A percentile compares a stretch with the other conserved stretches of the same genome.
Evolutionary conservation across 2,888 invertebrate species (phyloP).

Genomic region (Emmelina monodactyla): DNA sequence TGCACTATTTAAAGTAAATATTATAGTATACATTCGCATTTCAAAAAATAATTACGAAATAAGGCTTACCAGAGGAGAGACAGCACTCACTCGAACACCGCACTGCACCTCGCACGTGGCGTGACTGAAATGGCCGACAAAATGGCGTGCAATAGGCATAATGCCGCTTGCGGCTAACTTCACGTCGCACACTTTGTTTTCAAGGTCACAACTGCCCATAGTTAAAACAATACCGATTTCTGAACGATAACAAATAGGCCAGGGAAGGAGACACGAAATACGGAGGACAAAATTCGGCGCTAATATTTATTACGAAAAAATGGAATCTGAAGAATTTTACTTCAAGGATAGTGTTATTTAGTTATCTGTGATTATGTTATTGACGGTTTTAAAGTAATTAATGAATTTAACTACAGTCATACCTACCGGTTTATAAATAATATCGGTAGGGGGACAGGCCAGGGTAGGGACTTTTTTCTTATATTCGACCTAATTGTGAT

Average conservation of each 20-base stretch:
- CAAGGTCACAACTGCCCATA: constrained; percentile 10
- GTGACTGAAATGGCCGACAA: too few species aligned
- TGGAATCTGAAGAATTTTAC: constrained; percentile 8
- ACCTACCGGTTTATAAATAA: constrained; percentile 14
- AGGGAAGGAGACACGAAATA: constrained; percentile 13
- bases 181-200: too few species aligned
- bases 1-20: too few species aligned
- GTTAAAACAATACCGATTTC: constrained; percentile 11
- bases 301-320: constrained; percentile 8
- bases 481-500: background rate
- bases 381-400: constrained; percentile 6
- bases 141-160: too few species aligned
- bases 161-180: too few species aligned
- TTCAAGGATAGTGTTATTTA: too few species aligned
- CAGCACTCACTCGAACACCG: too few species aligned
- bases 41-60: too few species aligned
- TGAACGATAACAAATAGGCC: constrained; percentile 14
- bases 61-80: too few species aligned
- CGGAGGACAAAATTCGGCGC: constrained; percentile 11
- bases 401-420: constrained; percentile 13
- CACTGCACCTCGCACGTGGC: too few species aligned
- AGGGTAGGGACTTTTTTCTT: constrained; percentile 12
- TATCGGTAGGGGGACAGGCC: constrained; percentile 15
- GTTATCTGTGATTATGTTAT: too few species aligned
- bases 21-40: too few species aligned